Evolutionary conservation across 2,113 vertebrate genomes (phyloP).

Genomic region (Jaculus jaculus): DNA sequence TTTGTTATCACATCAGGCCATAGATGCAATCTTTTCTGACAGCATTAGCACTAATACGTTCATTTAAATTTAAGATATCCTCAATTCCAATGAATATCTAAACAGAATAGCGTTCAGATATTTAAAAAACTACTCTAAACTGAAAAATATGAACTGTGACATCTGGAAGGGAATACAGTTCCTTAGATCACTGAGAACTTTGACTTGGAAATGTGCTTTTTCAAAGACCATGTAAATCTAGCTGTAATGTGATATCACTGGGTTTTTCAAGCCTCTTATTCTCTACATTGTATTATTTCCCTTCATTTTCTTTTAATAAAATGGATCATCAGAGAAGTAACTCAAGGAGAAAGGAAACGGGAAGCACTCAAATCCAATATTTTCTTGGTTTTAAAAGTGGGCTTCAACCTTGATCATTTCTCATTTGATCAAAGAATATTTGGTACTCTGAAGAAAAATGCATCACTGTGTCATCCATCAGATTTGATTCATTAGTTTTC

Average conservation of each 20-base stretch:
- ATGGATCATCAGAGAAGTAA: slow-evolving; percentile 78
- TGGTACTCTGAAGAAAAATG: slow-evolving; percentile 76
- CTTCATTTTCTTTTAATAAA: slow-evolving; percentile 74
- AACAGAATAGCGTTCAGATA: not conserved
- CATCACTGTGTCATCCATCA: slow-evolving; percentile 56
- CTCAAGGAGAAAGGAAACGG: slow-evolving; percentile 71
- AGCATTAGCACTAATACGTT: slow-evolving; percentile 27
- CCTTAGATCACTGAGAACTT: slow-evolving; percentile 29
- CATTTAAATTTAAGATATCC: slow-evolving; percentile 62
- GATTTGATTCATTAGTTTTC: slow-evolving; percentile 75
- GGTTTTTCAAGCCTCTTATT: slow-evolving; percentile 34
- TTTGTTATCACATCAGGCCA: slow-evolving; percentile 13
- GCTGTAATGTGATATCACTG: slow-evolving; percentile 41
- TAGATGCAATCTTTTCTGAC: not conserved
- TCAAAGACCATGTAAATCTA: not conserved
- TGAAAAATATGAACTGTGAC: slow-evolving; percentile 18
- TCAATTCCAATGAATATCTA: slow-evolving; percentile 28
- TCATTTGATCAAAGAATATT: slow-evolving; percentile 80
- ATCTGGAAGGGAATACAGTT: not conserved
- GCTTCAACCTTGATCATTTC: slow-evolving; percentile 81
- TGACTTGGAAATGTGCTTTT: slow-evolving; percentile 26
- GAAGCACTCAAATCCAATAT: slow-evolving; percentile 70
- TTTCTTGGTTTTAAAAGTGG: slow-evolving; percentile 66
- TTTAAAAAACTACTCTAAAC: slow-evolving; percentile 30
- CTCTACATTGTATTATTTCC: slow-evolving; percentile 44